phyloP scores from a whole-genome alignment of 2,888 invertebrate species.

The Hemithea aestivaria region DNA sequence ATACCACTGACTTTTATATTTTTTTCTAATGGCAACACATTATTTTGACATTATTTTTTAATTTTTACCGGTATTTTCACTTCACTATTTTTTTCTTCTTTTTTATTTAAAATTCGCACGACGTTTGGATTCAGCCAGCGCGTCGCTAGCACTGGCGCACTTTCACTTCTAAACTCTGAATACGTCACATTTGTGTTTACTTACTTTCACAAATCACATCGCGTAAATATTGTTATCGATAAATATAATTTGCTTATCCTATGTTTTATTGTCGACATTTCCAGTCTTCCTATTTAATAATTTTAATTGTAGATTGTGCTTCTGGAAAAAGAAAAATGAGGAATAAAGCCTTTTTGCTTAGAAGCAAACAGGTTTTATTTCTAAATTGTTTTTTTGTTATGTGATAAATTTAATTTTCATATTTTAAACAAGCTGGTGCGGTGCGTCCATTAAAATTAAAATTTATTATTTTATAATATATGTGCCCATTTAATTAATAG shows the following conservation, averaged over 20 bases:
- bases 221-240: slow-evolving; percentile 2
- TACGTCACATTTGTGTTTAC: slow-evolving; percentile 41
- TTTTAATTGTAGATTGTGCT: slow-evolving; percentile 15
- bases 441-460: no score
- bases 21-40: no score
- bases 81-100: slow-evolving; percentile 24
- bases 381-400: no score
- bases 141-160: slow-evolving; percentile 47
- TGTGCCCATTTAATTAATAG: no score
- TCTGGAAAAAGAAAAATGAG: slow-evolving; percentile 12
- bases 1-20: slow-evolving; percentile 12
- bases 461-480: no score
- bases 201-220: slow-evolving; percentile 24
- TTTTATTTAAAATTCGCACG: slow-evolving; percentile 7
- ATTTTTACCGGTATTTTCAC: slow-evolving; percentile 11
- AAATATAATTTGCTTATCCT: slow-evolving; percentile 24
- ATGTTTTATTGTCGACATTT: slow-evolving; percentile 42
- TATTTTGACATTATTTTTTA: slow-evolving; percentile 16
- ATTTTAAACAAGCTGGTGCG: no score
- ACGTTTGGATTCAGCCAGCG: slow-evolving; percentile 40
- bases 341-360: background rate
- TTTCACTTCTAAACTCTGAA: slow-evolving; percentile 50
- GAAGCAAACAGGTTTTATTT: background rate
- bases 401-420: no score
- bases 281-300: slow-evolving; percentile 25